Evolutionary conservation across 2,113 vertebrate species (phyloP).

Genomic region (Chionodraco myersi): DNA sequence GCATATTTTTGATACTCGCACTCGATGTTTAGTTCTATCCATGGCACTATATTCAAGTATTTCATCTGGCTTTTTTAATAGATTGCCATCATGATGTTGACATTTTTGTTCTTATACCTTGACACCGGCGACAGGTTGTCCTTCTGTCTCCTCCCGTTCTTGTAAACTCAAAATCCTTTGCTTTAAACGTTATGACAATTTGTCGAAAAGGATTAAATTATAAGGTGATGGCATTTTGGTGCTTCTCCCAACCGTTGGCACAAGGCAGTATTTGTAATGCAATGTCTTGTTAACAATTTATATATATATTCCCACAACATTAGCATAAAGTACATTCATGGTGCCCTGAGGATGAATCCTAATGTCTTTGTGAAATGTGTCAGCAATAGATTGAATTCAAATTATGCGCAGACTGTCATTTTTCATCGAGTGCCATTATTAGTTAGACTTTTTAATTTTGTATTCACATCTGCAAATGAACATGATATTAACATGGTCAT

Average conservation of each 20-base stretch:
- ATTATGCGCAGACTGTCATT: not conserved
- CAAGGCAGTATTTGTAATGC: not conserved
- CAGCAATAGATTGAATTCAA: not conserved
- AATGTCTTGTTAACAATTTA: not conserved
- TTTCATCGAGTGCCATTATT: not conserved
- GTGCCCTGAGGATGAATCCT: not conserved
- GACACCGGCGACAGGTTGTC: too few relatives aligned
- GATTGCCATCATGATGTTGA: not conserved
- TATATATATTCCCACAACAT: not conserved
- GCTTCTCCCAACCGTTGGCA: too few relatives aligned
- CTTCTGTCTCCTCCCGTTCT: too few relatives aligned
- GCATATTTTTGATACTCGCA: too few relatives aligned
- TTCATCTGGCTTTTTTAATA: not conserved
- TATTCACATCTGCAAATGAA: too few relatives aligned
- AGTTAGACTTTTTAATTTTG: not conserved
- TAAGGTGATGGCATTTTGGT: not conserved
- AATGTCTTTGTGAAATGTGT: not conserved
- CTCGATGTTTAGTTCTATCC: too few relatives aligned
- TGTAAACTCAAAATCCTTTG: too few relatives aligned
- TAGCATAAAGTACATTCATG: not conserved
- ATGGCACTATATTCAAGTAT: too few relatives aligned
- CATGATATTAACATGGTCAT: too few relatives aligned
- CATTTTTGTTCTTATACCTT: not conserved
- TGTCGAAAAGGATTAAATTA: too few relatives aligned
- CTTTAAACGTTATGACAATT: too few relatives aligned